Percentiles rank a stretch among this genome's conserved stretches.
Evolutionary conservation across 2,113 vertebrate genomes (phyloP).

Genomic region (Crotalus horridus): DNA sequence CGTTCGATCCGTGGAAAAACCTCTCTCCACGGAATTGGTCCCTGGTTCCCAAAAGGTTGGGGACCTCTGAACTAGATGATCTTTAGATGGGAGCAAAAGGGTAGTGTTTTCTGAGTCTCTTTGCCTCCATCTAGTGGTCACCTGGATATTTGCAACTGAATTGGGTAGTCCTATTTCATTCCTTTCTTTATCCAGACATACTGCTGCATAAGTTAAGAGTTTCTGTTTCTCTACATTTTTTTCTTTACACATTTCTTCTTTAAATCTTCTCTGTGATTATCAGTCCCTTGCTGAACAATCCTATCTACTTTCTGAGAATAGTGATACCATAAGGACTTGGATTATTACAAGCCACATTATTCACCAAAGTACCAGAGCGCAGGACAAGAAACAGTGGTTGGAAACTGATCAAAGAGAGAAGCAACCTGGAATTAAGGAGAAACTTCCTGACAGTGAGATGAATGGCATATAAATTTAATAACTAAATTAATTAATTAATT

Average conservation of each 20-base stretch:
- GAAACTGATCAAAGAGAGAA: no score
- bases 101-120: not conserved
- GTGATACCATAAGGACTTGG: conserved; percentile 36
- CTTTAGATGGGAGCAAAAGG: not conserved
- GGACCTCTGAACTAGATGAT: not conserved
- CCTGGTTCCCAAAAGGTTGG: no score
- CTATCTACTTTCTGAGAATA: conserved; percentile 55
- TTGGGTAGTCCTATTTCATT: not conserved
- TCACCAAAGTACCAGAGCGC: no score
- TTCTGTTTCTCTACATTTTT: not conserved
- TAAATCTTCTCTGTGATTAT: conserved; percentile 3
- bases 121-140: not conserved
- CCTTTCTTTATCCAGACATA: not conserved
- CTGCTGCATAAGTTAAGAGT: not conserved
- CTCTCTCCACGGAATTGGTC: no score
- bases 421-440: no score
- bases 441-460: not conserved
- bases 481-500: not conserved
- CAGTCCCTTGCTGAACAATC: conserved; percentile 27
- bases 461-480: not conserved
- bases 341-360: not conserved
- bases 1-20: rapidly evolving
- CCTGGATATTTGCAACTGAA: not conserved
- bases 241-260: not conserved
- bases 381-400: no score